Conservation (phyloP, 2,113 vertebrate species). For the Telmatochromis sp. region DNA sequence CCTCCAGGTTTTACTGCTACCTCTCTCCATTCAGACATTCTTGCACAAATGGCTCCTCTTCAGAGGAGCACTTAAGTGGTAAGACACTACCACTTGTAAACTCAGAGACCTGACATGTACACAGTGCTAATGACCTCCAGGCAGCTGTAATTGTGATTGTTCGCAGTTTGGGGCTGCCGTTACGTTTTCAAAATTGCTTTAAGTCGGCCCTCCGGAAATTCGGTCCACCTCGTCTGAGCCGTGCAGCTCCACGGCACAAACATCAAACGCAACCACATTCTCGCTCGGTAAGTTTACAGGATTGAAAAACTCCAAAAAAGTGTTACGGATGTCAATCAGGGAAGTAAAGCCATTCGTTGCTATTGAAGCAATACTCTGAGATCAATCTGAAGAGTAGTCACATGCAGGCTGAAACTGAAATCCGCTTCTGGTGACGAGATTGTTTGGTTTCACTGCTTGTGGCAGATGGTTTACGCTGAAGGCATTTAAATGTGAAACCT, state of each 20-base stretch:
- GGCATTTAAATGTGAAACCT: slow-evolving; percentile 11
- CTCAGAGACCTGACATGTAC: slow-evolving; percentile 25
- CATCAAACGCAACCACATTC: slow-evolving; percentile 32
- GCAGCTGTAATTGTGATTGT: slow-evolving; percentile 52
- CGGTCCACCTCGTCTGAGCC: neutral
- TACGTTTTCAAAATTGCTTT: slow-evolving; percentile 31
- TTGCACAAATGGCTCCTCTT: slow-evolving; percentile 7
- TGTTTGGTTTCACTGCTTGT: neutral
- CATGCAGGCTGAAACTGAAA: neutral
- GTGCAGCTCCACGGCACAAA: neutral
- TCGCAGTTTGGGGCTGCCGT: slow-evolving; percentile 3
- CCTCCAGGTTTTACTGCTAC: neutral
- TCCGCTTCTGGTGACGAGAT: neutral
- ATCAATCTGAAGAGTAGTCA: neutral
- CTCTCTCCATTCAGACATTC: slow-evolving; percentile 14
- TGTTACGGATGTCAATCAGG: neutral
- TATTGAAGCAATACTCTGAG: neutral
- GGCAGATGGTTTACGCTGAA: neutral
- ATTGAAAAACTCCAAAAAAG: neutral
- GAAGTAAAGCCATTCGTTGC: neutral
- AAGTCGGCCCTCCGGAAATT: slow-evolving; percentile 30
- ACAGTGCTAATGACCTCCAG: slow-evolving; percentile 49
- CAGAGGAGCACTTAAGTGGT: slow-evolving; percentile 27
- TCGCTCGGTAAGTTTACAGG: neutral
- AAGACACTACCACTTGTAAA: slow-evolving; percentile 40